phyloP scores from a whole-genome alignment of 2,888 invertebrate species.

The Argyra leucocephala region DNA sequence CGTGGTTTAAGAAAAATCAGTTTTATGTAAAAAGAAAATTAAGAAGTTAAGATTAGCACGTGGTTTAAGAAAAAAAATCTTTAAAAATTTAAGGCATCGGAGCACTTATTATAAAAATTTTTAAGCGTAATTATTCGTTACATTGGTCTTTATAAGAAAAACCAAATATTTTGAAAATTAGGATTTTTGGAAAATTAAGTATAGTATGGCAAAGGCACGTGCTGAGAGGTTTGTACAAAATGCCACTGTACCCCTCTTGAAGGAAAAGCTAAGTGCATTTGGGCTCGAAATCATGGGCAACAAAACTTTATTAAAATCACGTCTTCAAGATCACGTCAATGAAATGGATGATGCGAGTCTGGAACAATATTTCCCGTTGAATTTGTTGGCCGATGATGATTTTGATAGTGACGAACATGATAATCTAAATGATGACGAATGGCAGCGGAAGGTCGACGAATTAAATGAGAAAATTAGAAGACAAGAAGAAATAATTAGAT shows the following conservation, averaged over 20 bases:
- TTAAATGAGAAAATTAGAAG: slow-evolving; percentile 14
- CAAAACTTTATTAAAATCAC: slow-evolving; percentile 14
- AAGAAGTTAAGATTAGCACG: too few relatives aligned
- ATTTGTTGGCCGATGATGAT: background rate
- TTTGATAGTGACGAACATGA: slow-evolving; percentile 4
- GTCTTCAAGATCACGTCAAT: slow-evolving; percentile 15
- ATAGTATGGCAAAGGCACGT: too few relatives aligned
- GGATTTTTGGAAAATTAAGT: too few relatives aligned
- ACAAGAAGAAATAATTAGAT: slow-evolving; percentile 16
- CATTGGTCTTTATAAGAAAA: too few relatives aligned
- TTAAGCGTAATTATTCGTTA: too few relatives aligned
- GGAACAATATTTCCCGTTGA: slow-evolving; percentile 13
- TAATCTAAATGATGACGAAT: background rate
- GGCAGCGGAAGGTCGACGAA: slow-evolving; percentile 11
- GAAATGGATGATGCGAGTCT: slow-evolving; percentile 11
- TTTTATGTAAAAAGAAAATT: too few relatives aligned
- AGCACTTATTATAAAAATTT: too few relatives aligned
- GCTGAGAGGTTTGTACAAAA: slow-evolving; percentile 12
- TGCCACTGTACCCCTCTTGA: slow-evolving; percentile 14
- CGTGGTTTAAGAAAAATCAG: too few relatives aligned
- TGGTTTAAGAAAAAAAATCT: too few relatives aligned
- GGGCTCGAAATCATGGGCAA: slow-evolving; percentile 10
- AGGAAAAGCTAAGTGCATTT: slow-evolving; percentile 14
- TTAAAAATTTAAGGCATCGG: too few relatives aligned
- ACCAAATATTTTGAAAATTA: too few relatives aligned